phyloP scores from a whole-genome alignment of 2,888 invertebrate species.

The Camptogramma bilineatum region DNA sequence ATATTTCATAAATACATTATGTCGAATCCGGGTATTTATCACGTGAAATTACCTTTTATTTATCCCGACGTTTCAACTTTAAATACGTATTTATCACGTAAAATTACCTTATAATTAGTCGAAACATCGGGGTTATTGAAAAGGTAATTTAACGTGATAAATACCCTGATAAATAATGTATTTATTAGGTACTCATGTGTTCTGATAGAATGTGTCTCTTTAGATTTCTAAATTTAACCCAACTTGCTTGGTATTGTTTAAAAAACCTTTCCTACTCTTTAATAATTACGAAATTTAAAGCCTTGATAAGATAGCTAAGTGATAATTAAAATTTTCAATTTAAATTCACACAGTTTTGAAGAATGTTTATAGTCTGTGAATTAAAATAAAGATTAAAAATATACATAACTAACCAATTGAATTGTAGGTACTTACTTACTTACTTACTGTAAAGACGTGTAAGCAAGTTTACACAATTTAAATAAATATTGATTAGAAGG shows the following conservation, averaged over 20 bases:
- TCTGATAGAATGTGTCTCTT: constrained; percentile 9
- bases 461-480: background rate
- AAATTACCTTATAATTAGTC: no score
- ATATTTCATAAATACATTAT: no score
- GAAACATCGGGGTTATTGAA: no score
- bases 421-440: background rate
- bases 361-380: background rate
- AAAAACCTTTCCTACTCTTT: constrained; percentile 19
- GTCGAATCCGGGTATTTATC: no score
- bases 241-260: constrained; percentile 13
- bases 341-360: constrained; percentile 1
- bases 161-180: no score
- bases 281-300: constrained; percentile 16
- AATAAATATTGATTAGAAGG: no score
- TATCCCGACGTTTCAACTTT: no score
- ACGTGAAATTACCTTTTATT: no score
- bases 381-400: constrained; percentile 1
- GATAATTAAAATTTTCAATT: constrained; percentile 10
- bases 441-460: constrained; percentile 8
- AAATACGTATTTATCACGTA: no score
- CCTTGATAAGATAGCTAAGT: constrained; percentile 20
- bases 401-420: background rate
- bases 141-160: no score
- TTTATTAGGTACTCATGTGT: no score
- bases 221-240: background rate